Base-by-base conservation (phyloP, 2,797 vertebrate genomes). In the Brachyalestes nurse region DNA sequence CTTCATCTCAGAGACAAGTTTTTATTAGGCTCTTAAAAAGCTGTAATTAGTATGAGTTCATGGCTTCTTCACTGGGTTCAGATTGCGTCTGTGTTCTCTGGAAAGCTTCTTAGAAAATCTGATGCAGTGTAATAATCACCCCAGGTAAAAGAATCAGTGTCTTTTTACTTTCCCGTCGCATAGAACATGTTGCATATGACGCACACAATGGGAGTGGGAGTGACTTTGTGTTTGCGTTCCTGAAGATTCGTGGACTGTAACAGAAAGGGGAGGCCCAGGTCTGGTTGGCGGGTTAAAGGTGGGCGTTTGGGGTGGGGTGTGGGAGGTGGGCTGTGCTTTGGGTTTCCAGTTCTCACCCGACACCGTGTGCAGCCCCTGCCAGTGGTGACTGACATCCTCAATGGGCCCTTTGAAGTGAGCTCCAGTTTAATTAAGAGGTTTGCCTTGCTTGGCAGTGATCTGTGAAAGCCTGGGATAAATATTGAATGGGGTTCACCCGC, bases 391-490 rank as follows among this genome's bases (percentile, higher is more conserved):
- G 98, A 98, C 95, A 90, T 95, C 95, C 95, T 98, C 95, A 99
- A 99, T 98, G 96, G 97, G 93, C 92, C 94, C 97, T 99, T 99
- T 99, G 97, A 99, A 98, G 97, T 93, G 87, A 94, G 96, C 96
- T 98, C 97, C 96, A 98, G 96, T 97, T 99, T 99, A 99, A 99
- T 99, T 99, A 99, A 99, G 97, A 96, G 95, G 95, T 97, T 98
- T 96, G 96, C 96, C 96, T 97, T 93, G 95, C 96, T 95, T 97
- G 95, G 96, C 95, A 95, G 96, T 97, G 97, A 98, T 97, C 98
- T 98, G 96, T 98, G 96, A 98, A 97, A 98, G 97, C 96, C 97
- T 88, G 96, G 96, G 97, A 99, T 99, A 98, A 99, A 99, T 99
- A 99, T 98, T 99, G 97, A 98, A 99, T 97, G 66, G 96, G 95